These are phyloP conservation scores for Trichogramma dendrolimi DNA, from an alignment of 2,888 invertebrate genomes.

Conservation along the genomic window DNA sequence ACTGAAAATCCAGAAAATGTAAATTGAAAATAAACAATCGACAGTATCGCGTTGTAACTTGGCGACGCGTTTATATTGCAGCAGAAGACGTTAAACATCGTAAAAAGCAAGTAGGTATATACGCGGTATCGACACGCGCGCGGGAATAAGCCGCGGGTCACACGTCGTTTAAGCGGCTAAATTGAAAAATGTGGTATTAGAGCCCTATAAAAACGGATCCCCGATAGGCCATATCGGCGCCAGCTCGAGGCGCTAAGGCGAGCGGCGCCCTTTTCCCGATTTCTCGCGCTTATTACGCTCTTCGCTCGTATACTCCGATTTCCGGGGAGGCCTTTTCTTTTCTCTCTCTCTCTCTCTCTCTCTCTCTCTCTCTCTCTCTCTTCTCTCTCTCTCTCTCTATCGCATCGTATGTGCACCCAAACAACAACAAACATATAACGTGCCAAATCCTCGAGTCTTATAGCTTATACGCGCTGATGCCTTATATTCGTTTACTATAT, in stretches of 20 bases:
- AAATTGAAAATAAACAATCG: no score
- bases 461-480: slow-evolving; percentile 21
- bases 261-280: background rate
- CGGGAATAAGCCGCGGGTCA: background rate
- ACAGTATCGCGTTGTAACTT: no score
- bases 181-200: slow-evolving; percentile 20
- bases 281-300: slow-evolving; percentile 16
- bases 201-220: slow-evolving; percentile 3
- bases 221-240: slow-evolving; percentile 18
- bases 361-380: no score
- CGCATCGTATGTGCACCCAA: background rate
- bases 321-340: background rate
- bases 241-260: background rate
- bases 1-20: no score
- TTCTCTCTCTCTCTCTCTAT: background rate
- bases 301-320: slow-evolving; percentile 23
- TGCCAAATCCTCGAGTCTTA: slow-evolving; percentile 26
- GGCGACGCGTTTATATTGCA: background rate
- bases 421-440: slow-evolving; percentile 5
- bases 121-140: background rate
- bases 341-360: background rate
- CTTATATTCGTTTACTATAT: slow-evolving; percentile 5
- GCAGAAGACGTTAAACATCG: slow-evolving; percentile 20
- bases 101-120: slow-evolving; percentile 26
- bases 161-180: slow-evolving; percentile 24